These are phyloP conservation scores for Bellardia bayeri DNA, from an alignment of 2,888 invertebrate species.

Conservation along the genomic window DNA sequence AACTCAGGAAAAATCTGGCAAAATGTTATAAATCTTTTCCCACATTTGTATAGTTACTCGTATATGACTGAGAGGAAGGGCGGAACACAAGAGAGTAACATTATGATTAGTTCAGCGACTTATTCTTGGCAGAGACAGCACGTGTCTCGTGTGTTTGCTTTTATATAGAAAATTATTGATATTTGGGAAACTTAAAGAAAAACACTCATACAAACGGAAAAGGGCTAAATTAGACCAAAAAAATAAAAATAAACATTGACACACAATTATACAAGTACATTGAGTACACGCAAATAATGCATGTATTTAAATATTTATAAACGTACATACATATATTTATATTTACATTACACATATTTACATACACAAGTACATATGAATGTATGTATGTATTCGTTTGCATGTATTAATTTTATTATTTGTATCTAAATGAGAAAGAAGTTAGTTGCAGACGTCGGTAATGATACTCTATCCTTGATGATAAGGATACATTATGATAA, in stretches of 20 bases:
- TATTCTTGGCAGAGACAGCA: slow-evolving; percentile 1
- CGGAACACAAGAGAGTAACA: not conserved
- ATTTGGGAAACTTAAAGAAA: slow-evolving; percentile 17
- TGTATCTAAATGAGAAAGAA: not conserved
- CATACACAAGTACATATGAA: not conserved
- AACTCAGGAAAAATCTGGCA: slow-evolving; percentile 1
- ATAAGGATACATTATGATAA: slow-evolving; percentile 17
- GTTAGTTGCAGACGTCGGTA: slow-evolving; percentile 74
- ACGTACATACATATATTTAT: not conserved
- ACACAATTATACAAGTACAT: not conserved
- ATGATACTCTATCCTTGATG: slow-evolving; percentile 50
- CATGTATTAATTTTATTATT: slow-evolving; percentile 7
- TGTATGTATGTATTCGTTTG: not conserved
- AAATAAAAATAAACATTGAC: not conserved
- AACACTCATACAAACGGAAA: slow-evolving; percentile 39
- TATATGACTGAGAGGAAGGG: not conserved
- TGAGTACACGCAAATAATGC: not conserved
- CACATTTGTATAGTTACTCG: not conserved
- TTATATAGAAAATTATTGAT: slow-evolving; percentile 22
- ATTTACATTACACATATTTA: not conserved
- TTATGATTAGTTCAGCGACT: not conserved
- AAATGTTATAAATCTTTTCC: slow-evolving; percentile 2
- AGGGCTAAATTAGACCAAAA: slow-evolving; percentile 58
- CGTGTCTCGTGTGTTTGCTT: slow-evolving; percentile 14
- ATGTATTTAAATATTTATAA: slow-evolving; percentile 4